phyloP scores from a whole-genome alignment of 2,797 vertebrate genomes.

The Siniperca scherzeri region DNA sequence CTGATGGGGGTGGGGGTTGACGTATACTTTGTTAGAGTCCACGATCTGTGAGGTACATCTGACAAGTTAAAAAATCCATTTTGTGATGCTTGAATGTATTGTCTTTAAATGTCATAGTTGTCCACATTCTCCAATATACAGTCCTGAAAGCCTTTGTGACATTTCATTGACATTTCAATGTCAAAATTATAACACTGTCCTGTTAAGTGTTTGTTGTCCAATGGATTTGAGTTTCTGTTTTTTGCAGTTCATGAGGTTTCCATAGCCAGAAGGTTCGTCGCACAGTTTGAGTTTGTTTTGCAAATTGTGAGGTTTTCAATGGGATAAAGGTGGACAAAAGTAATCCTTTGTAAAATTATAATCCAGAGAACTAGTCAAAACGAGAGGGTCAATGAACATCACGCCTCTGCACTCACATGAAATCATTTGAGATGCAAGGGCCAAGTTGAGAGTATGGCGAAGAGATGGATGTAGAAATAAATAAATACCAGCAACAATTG shows the following conservation, averaged over 20 bases:
- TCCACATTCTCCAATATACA: constrained; percentile 24
- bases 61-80: constrained; percentile 26
- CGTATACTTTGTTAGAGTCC: constrained; percentile 50
- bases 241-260: constrained; percentile 6
- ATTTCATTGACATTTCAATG: background rate
- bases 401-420: background rate
- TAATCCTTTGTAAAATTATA: constrained; percentile 39
- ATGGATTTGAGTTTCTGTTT: background rate
- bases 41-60: constrained; percentile 33
- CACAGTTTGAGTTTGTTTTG: background rate
- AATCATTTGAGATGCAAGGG: background rate
- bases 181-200: background rate
- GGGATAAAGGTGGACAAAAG: constrained; percentile 1
- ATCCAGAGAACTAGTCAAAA: constrained; percentile 40
- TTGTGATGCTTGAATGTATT: constrained; percentile 7
- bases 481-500: constrained; percentile 13
- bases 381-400: background rate
- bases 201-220: background rate
- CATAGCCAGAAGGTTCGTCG: background rate
- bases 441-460: constrained; percentile 20
- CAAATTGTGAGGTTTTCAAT: background rate
- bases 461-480: constrained; percentile 11
- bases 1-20: constrained; percentile 16
- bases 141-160: constrained; percentile 35
- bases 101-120: constrained; percentile 32